phyloP scores from a whole-genome alignment of 2,888 invertebrate species.

The Noctua pronuba region DNA sequence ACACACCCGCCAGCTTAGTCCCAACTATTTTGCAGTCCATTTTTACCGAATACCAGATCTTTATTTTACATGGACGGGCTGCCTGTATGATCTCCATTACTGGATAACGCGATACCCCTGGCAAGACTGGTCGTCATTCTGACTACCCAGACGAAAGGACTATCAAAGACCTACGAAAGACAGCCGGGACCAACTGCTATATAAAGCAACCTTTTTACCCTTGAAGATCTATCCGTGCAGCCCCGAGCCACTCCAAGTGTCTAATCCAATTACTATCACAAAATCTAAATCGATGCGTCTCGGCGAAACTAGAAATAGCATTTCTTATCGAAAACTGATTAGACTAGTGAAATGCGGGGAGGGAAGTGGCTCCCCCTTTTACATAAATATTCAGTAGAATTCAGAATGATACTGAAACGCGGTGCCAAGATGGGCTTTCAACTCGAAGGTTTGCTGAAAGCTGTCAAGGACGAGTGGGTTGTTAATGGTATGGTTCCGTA shows the following conservation, averaged over 20 bases:
- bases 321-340: constrained; percentile 51
- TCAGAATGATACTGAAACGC: constrained; percentile 36
- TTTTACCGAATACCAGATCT: no score
- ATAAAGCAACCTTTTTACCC: no score
- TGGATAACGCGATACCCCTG: no score
- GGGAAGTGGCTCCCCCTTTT: constrained; percentile 9
- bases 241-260: neutral
- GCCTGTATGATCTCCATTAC: no score
- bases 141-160: no score
- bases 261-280: constrained; percentile 16
- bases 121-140: no score
- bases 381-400: constrained; percentile 65
- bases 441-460: constrained; percentile 2
- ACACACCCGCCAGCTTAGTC: no score
- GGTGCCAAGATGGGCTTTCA: constrained; percentile 62
- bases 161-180: no score
- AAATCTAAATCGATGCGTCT: constrained; percentile 30
- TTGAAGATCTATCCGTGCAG: neutral
- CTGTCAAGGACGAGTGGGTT: constrained; percentile 20
- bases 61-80: no score
- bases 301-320: constrained; percentile 30
- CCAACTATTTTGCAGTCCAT: no score
- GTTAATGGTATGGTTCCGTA: constrained; percentile 23
- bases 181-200: no score
- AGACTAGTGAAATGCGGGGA: constrained; percentile 6